Base-by-base conservation (phyloP, 1,140 invertebrate species). In the Mercenaria mercenaria region DNA sequence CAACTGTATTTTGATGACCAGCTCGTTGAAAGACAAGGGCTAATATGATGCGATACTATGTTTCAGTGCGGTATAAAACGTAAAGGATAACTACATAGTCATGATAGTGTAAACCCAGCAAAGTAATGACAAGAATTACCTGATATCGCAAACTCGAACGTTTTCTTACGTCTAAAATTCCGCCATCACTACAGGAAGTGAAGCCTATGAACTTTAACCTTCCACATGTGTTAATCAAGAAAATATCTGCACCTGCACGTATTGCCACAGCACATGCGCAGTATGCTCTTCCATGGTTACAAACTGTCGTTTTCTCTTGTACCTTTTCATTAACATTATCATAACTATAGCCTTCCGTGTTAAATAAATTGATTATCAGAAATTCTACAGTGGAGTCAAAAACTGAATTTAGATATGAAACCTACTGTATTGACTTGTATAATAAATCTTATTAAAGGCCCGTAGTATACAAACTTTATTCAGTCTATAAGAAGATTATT, bases 241-340 rank as follows among this genome's bases (percentile, higher is more conserved):
- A 61, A n/a, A 64, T 52, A 34, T 64, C 59, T 50, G 41, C 50
- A 8, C 47, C 47, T 37, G 56, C 56, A 3, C 47, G n/a, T 37
- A 69, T 61, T 10, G 67, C 84, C 56, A 69, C 50, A 23, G 41
- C 84, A 37, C 84, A 74, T 50, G 67, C 59, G 67, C 67, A 74
- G 11, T n/a, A 37, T 18, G 67, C 77, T 37, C 50, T 41, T 15
- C 47, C 59, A 20, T 61, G 77, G 20, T 77, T 61, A 43, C 84
- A 74, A 41, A 37, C 15, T 56, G 39, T 87, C 10, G 43, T 52
- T 43, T 72, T 87, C 47, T 87, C 69, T 56, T 61, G 64, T 43
- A 59, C 72, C 76, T 47, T 79, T n/a, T n/a, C n/a, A n/a, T n/a
- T 50, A 26, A 87, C 39, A 29, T n/a, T n/a, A n/a, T n/a, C n/a